A percentile compares a stretch with the other conserved stretches of the same genome.
Evolutionary conservation across 1,140 invertebrate species (phyloP).

Genomic region (Drosophila kanapiae): DNA sequence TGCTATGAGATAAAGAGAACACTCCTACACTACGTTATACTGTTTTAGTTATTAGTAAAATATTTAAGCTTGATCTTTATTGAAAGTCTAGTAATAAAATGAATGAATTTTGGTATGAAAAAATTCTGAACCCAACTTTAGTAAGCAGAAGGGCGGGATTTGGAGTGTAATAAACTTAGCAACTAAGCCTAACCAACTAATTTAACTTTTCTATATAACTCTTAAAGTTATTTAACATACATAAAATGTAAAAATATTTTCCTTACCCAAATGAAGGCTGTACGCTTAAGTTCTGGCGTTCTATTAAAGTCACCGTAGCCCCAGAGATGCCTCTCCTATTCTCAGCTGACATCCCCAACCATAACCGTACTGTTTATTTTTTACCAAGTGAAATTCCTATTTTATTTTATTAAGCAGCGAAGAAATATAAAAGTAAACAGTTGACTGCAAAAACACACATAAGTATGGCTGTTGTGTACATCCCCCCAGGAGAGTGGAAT

Average conservation of each 20-base stretch:
- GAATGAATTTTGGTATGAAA: too few relatives aligned
- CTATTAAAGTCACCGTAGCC: conserved; percentile 9
- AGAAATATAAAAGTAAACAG: conserved; percentile 77
- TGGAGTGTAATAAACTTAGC: too few relatives aligned
- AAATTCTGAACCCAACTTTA: too few relatives aligned
- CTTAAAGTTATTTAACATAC: too few relatives aligned
- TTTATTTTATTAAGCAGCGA: conserved; percentile 79
- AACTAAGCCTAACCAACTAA: too few relatives aligned
- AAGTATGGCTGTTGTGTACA: conserved; percentile 28
- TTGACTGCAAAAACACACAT: conserved; percentile 65
- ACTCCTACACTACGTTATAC: too few relatives aligned
- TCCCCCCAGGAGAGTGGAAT: conserved; percentile 11
- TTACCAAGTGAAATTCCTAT: conserved; percentile 62
- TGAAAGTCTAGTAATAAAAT: too few relatives aligned
- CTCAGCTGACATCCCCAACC: conserved; percentile 18
- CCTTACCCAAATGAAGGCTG: neutral
- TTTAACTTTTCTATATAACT: too few relatives aligned
- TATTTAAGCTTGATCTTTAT: too few relatives aligned
- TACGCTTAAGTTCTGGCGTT: neutral
- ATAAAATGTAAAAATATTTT: neutral
- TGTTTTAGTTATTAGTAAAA: too few relatives aligned
- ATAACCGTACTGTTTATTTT: conserved; percentile 32
- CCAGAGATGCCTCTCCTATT: conserved; percentile 23
- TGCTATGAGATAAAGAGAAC: too few relatives aligned
- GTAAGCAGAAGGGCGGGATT: too few relatives aligned